phyloP scores from a whole-genome alignment of 2,113 vertebrate species.

The Solenodon paradoxus region DNA sequence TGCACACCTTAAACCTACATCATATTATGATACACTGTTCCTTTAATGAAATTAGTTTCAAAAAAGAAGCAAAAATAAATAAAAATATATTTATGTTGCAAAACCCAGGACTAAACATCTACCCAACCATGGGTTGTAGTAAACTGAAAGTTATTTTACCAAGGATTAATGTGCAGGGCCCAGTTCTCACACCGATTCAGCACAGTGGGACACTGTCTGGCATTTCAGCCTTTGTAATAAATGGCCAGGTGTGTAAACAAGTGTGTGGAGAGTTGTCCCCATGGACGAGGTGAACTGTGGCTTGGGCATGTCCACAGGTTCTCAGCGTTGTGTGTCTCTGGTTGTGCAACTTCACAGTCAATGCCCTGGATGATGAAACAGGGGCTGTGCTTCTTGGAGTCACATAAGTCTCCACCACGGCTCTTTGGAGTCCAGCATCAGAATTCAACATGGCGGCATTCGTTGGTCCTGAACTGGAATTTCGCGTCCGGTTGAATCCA shows the following conservation, averaged over 20 bases:
- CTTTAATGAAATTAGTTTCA: too few relatives aligned
- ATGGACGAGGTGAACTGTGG: background rate
- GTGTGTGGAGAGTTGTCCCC: background rate
- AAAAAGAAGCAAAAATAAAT: too few relatives aligned
- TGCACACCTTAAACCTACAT: too few relatives aligned
- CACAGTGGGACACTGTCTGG: background rate
- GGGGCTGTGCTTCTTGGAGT: background rate
- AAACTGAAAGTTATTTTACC: background rate
- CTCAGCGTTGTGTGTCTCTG: background rate
- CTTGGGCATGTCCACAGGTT: background rate
- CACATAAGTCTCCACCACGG: background rate
- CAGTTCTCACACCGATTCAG: background rate
- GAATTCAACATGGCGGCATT: background rate
- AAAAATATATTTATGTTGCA: background rate
- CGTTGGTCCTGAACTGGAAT: background rate
- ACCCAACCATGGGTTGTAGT: background rate
- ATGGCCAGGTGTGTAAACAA: background rate
- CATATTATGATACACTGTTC: too few relatives aligned
- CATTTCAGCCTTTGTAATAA: background rate
- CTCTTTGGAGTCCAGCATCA: background rate
- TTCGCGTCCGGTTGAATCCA: background rate
- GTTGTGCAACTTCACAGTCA: background rate
- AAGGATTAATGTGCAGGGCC: background rate
- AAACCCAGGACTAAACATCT: background rate
- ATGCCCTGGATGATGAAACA: background rate